Percentiles rank a stretch among this genome's conserved stretches.
phyloP scores from a whole-genome alignment of 2,113 vertebrate species.

The Corythornis cristatus region DNA sequence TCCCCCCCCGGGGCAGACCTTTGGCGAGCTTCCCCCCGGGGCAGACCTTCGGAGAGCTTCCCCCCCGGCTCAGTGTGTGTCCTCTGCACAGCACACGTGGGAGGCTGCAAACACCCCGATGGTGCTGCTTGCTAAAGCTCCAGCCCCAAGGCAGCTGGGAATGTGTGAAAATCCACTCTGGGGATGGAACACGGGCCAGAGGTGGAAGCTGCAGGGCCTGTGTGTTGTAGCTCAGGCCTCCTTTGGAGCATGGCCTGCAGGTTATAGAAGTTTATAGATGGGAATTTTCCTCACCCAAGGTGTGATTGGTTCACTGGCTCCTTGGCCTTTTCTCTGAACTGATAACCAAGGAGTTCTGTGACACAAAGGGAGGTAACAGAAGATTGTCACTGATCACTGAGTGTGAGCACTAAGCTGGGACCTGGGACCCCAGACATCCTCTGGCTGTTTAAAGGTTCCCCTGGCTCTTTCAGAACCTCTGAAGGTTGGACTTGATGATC shows the following conservation, averaged over 20 bases:
- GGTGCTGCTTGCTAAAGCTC: neutral
- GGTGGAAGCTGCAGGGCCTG: neutral
- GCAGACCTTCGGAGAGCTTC: neutral
- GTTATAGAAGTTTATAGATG: neutral
- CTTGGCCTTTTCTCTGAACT: neutral
- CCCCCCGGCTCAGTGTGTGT: neutral
- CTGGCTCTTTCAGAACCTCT: neutral
- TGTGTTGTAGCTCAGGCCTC: neutral
- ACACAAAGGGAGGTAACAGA: neutral
- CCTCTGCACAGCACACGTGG: neutral
- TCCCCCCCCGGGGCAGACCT: neutral
- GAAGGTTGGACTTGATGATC: too few species aligned
- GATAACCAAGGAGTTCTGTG: neutral
- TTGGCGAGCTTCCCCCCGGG: neutral
- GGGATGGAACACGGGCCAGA: neutral
- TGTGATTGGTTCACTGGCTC: neutral
- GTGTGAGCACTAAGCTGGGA: neutral
- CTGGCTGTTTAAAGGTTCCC: neutral
- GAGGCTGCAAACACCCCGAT: neutral
- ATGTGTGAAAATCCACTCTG: neutral
- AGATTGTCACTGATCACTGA: neutral
- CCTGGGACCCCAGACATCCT: neutral
- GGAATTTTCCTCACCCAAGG: neutral
- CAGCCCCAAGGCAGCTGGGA: neutral
- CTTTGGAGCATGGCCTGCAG: neutral